These are phyloP conservation scores for Anabas testudineus DNA, from an alignment of 2,797 vertebrate genomes.

Conservation along the genomic window DNA sequence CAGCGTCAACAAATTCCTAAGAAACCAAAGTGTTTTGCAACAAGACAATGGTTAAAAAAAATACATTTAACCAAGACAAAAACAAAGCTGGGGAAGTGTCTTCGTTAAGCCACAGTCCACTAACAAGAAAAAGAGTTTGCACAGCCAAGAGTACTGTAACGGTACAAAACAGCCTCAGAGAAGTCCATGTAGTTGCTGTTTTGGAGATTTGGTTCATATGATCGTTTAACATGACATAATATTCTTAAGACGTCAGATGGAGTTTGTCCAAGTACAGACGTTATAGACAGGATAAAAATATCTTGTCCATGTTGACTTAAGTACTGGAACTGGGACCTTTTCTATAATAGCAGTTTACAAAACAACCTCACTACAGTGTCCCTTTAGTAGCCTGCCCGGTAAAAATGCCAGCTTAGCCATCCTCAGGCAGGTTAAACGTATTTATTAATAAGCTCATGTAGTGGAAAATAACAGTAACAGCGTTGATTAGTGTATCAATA, in stretches of 20 bases:
- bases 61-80: conserved; percentile 1
- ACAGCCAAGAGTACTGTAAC: not conserved
- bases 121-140: not conserved
- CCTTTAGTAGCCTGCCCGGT: not conserved
- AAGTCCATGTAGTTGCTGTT: not conserved
- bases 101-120: conserved; percentile 15
- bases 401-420: not conserved
- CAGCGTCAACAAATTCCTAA: conserved; percentile 36
- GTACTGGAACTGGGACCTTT: not conserved
- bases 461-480: not conserved
- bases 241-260: not conserved
- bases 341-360: not conserved
- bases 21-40: conserved; percentile 45
- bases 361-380: not conserved
- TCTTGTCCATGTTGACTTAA: not conserved
- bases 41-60: conserved; percentile 8
- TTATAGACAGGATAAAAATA: not conserved
- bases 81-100: not conserved
- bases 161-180: not conserved
- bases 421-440: not conserved
- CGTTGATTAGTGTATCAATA: no score
- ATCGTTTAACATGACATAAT: not conserved
- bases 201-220: not conserved
- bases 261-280: not conserved
- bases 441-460: not conserved